phyloP scores from a whole-genome alignment of 2,888 invertebrate species.

The Phasia obesa region DNA sequence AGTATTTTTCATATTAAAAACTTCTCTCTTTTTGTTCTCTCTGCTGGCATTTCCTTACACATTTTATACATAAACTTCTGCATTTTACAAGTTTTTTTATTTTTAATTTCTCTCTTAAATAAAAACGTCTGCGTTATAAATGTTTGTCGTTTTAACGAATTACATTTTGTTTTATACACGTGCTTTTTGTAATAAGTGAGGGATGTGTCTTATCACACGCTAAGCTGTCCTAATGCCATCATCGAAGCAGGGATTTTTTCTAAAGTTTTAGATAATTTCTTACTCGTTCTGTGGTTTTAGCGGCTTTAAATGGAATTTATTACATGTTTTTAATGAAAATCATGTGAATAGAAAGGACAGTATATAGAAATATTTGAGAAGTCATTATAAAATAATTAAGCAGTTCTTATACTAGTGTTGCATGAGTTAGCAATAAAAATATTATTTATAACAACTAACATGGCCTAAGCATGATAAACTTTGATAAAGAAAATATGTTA shows the following conservation, averaged over 20 bases:
- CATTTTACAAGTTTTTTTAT: not conserved
- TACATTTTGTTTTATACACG: conserved; percentile 61
- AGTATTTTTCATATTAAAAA: conserved; percentile 6
- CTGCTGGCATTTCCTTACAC: too few species aligned
- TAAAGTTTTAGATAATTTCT: conserved; percentile 14
- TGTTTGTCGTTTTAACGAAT: conserved; percentile 60
- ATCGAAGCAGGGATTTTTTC: too few species aligned
- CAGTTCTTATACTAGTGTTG: too few species aligned
- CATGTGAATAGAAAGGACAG: not conserved
- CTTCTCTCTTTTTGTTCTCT: not conserved
- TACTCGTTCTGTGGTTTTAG: conserved; percentile 12
- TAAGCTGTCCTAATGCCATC: conserved; percentile 49
- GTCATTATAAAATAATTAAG: too few species aligned
- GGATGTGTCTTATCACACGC: conserved; percentile 60
- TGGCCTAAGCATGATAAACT: too few species aligned
- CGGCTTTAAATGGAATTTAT: conserved; percentile 13
- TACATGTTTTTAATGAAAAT: conserved; percentile 5
- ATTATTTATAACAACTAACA: too few species aligned
- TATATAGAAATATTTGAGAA: too few species aligned
- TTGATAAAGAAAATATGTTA: too few species aligned
- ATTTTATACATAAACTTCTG: not conserved
- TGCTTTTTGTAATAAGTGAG: conserved; percentile 59
- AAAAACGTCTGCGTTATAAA: conserved; percentile 60
- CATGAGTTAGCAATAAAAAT: too few species aligned
- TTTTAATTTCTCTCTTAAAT: conserved; percentile 47